Conservation (phyloP, 2,797 vertebrate species). For the Avahi laniger region DNA sequence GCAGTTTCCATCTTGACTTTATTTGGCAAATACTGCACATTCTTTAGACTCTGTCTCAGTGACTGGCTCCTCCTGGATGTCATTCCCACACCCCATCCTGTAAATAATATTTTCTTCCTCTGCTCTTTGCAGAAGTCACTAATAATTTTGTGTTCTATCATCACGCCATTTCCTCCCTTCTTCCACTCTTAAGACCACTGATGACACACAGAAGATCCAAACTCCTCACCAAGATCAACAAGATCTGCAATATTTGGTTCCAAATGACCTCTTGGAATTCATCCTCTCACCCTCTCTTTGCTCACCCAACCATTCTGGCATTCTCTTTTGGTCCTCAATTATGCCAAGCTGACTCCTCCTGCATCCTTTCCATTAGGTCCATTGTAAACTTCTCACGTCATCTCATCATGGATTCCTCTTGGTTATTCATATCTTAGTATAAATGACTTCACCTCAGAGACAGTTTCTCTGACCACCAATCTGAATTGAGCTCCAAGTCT, state of each 20-base stretch:
- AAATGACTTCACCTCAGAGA: not conserved
- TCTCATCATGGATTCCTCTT: not conserved
- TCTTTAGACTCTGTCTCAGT: not conserved
- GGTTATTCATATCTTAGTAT: not conserved
- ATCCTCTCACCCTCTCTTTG: accelerated
- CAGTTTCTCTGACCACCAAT: not conserved
- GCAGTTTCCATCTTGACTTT: not conserved
- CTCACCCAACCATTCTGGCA: accelerated
- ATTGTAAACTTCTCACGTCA: not conserved
- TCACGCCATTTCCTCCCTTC: not conserved
- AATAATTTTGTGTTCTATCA: not conserved
- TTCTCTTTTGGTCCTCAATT: not conserved
- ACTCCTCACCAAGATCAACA: not conserved
- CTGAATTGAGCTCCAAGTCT: not conserved
- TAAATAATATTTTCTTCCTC: not conserved
- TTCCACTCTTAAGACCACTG: not conserved
- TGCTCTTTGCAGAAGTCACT: not conserved
- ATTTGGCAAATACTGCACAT: not conserved
- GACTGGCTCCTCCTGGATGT: not conserved
- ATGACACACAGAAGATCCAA: not conserved
- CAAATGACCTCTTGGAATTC: not conserved
- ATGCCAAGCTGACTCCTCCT: not conserved
- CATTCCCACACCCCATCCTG: accelerated
- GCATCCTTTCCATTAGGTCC: not conserved
- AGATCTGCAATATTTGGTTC: not conserved